Conservation (phyloP, 2,888 invertebrate genomes). For the Alcis repandata region DNA sequence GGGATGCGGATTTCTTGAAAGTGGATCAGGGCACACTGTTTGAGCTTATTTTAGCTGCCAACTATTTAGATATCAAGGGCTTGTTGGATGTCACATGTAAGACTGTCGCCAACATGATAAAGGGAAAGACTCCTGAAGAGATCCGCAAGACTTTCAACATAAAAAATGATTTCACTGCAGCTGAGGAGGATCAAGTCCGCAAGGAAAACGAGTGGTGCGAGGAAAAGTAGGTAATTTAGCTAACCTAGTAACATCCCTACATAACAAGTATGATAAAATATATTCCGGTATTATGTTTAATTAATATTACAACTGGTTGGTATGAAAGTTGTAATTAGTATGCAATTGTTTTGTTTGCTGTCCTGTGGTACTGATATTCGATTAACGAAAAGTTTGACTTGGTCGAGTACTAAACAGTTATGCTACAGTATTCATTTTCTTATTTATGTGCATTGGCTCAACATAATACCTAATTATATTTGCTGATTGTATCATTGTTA, state of each 20-base stretch:
- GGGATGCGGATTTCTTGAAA: conserved; percentile 99
- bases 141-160: conserved; percentile 99
- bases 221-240: conserved; percentile 88
- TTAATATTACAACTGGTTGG: conserved; percentile 11
- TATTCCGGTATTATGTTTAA: conserved; percentile 22
- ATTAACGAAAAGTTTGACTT: background rate
- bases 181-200: conserved; percentile 99
- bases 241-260: background rate
- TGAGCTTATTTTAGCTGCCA: conserved; percentile 98
- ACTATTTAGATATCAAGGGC: conserved; percentile 98
- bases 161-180: conserved; percentile 97
- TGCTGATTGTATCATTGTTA: background rate
- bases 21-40: conserved; percentile 99
- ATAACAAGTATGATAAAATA: conserved; percentile 1
- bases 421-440: no score
- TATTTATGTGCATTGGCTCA: background rate
- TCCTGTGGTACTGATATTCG: background rate
- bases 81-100: conserved; percentile 99
- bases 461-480: background rate
- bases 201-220: conserved; percentile 98
- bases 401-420: background rate
- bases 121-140: conserved; percentile 99
- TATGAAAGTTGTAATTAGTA: background rate
- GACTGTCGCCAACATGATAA: conserved; percentile 99
- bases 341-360: background rate